Conservation (phyloP, 1,140 invertebrate genomes). For the Magallana ariakensis region DNA sequence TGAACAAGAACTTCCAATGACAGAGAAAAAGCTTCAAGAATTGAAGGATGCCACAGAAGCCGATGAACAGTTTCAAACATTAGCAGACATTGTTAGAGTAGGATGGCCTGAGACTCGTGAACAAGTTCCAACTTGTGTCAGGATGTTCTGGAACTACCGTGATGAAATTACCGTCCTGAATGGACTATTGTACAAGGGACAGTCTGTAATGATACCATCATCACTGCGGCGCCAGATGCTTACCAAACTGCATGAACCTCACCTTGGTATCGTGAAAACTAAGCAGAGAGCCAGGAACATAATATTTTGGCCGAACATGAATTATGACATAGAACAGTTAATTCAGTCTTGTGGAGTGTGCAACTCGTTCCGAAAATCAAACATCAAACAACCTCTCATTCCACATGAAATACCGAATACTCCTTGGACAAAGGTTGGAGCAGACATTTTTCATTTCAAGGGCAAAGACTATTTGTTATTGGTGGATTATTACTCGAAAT, state of each 20-base stretch:
- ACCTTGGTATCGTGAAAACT: constrained; percentile 48
- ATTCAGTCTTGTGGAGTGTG: constrained; percentile 46
- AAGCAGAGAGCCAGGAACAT: constrained; percentile 45
- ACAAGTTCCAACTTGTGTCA: not conserved
- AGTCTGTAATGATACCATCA: constrained; percentile 50
- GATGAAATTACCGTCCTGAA: constrained; percentile 46
- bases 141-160: constrained; percentile 39
- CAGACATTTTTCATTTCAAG: not conserved
- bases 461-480: constrained; percentile 50
- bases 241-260: constrained; percentile 45
- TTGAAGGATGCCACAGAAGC: not conserved
- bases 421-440: constrained; percentile 25
- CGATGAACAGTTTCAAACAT: not conserved
- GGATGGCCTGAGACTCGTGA: not conserved
- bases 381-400: constrained; percentile 50
- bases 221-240: constrained; percentile 46
- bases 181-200: constrained; percentile 50
- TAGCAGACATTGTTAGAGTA: not conserved
- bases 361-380: not conserved
- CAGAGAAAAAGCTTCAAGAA: not conserved
- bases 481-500: constrained; percentile 62
- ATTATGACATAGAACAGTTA: constrained; percentile 39
- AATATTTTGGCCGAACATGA: constrained; percentile 56
- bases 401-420: constrained; percentile 33
- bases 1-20: constrained; percentile 6